Percentiles rank a stretch among this genome's conserved stretches.
Evolutionary conservation across 2,888 invertebrate species (phyloP).

Genomic region (Trileptium ribeirensis): DNA sequence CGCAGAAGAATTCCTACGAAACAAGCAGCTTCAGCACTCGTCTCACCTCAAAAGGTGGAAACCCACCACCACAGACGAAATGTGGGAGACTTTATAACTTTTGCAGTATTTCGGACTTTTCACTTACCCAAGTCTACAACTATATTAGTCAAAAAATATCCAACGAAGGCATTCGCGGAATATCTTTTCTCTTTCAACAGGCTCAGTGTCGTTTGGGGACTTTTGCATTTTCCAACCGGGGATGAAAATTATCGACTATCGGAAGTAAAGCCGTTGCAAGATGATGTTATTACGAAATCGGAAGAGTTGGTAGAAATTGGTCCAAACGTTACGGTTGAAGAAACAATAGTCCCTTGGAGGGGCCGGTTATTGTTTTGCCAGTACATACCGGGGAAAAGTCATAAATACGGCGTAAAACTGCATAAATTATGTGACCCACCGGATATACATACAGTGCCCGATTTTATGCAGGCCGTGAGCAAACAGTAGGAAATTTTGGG

Average conservation of each 20-base stretch:
- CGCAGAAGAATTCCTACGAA: neutral
- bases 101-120: neutral
- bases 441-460: too few relatives aligned
- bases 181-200: too few relatives aligned
- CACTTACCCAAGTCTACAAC: neutral
- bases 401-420: neutral
- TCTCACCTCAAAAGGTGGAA: neutral
- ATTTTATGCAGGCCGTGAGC: too few relatives aligned
- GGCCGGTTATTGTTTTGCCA: conserved; percentile 1
- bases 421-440: neutral
- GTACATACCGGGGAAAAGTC: neutral
- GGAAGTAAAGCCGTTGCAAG: too few relatives aligned
- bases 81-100: neutral
- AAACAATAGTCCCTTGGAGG: neutral
- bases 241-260: too few relatives aligned
- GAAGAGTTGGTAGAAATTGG: too few relatives aligned
- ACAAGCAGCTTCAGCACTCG: neutral
- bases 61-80: neutral
- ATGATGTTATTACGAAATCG: too few relatives aligned
- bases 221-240: too few relatives aligned
- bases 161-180: too few relatives aligned
- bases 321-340: neutral
- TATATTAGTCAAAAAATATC: too few relatives aligned
- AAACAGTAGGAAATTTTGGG: too few relatives aligned
- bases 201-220: too few relatives aligned